Evolutionary conservation across 2,888 invertebrate species (phyloP).

Genomic region (Parelbella ahira): DNA sequence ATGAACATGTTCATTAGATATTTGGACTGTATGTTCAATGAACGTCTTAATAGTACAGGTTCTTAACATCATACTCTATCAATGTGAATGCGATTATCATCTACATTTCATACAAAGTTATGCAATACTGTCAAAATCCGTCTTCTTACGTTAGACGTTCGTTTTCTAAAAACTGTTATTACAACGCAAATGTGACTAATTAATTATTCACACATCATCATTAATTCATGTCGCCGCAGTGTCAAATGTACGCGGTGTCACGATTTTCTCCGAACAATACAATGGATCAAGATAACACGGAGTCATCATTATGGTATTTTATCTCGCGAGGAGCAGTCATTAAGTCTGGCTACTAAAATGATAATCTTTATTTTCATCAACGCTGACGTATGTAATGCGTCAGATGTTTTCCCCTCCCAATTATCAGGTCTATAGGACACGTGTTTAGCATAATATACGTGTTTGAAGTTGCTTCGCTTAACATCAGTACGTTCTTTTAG

Average conservation of each 20-base stretch:
- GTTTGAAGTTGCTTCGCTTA: no score
- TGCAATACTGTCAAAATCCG: conserved; percentile 17
- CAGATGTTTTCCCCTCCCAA: conserved; percentile 12
- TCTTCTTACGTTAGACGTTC: conserved; percentile 8
- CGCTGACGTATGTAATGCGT: conserved; percentile 11
- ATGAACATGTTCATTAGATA: no score
- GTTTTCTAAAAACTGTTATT: conserved; percentile 6
- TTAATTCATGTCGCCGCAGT: conserved; percentile 26
- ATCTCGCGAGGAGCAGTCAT: conserved; percentile 15
- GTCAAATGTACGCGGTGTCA: conserved; percentile 20
- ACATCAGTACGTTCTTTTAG: no score
- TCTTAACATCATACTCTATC: conserved; percentile 4
- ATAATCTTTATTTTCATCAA: conserved; percentile 13
- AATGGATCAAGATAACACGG: conserved; percentile 31
- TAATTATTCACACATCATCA: conserved; percentile 25
- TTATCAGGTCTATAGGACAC: not conserved
- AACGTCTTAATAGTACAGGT: not conserved
- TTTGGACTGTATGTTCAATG: no score
- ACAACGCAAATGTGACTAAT: conserved; percentile 13
- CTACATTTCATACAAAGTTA: conserved; percentile 3
- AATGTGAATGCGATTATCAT: conserved; percentile 11
- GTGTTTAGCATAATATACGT: no score
- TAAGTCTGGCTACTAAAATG: conserved; percentile 13
- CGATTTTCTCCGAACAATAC: conserved; percentile 32
- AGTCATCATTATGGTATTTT: conserved; percentile 22